phyloP scores from a whole-genome alignment of 2,797 vertebrate genomes.

The Nothura maculosa region DNA sequence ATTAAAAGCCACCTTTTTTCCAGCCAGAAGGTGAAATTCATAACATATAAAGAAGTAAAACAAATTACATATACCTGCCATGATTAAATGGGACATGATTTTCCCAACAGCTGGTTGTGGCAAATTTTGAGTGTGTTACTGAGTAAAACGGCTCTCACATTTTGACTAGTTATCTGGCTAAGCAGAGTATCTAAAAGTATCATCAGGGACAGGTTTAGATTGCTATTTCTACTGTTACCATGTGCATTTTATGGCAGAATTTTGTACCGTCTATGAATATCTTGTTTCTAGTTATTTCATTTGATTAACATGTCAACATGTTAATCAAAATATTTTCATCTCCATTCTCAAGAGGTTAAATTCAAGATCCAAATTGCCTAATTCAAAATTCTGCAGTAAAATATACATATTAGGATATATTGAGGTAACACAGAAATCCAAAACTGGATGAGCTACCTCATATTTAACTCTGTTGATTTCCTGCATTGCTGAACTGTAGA shows the following conservation, averaged over 20 bases:
- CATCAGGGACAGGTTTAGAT: background rate
- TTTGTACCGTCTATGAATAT: background rate
- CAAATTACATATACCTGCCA: background rate
- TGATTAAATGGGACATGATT: background rate
- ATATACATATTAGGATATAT: background rate
- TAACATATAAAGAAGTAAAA: background rate
- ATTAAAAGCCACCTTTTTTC: background rate
- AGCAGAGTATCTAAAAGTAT: background rate
- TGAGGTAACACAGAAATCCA: background rate
- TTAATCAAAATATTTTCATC: background rate
- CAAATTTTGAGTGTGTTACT: background rate
- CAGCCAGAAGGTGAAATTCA: background rate
- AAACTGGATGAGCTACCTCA: background rate
- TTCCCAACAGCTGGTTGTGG: background rate
- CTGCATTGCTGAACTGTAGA: background rate
- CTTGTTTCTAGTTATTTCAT: background rate
- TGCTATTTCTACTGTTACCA: background rate
- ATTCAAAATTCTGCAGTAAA: slow-evolving; percentile 39
- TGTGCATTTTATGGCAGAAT: background rate
- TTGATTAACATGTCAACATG: background rate
- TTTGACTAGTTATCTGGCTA: background rate
- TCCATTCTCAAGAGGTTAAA: slow-evolving; percentile 15
- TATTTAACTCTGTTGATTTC: slow-evolving; percentile 2
- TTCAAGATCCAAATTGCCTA: background rate
- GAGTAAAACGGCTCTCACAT: background rate